Percentiles rank a stretch among this genome's conserved stretches.
phyloP scores from a whole-genome alignment of 2,888 invertebrate species.

The Xylota segnis region DNA sequence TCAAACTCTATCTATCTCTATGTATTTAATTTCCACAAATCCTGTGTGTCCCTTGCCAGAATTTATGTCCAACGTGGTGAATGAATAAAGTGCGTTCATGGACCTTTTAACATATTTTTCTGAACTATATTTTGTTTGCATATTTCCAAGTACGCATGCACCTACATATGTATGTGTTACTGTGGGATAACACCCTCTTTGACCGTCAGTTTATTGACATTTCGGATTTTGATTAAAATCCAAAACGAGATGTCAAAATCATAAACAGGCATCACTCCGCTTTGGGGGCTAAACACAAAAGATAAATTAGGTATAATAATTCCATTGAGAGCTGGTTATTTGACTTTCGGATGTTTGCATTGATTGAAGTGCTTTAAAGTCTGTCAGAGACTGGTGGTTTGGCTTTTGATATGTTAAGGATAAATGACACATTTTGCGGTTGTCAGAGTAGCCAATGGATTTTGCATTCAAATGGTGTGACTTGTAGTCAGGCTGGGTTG shows the following conservation, averaged over 20 bases:
- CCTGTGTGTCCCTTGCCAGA: not conserved
- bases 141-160: too few relatives aligned
- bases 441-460: not conserved
- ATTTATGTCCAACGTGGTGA: not conserved
- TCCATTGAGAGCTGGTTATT: not conserved
- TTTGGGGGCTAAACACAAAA: not conserved
- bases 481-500: not conserved
- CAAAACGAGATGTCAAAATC: conserved; percentile 19
- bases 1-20: too few relatives aligned
- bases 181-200: not conserved
- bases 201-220: conserved; percentile 11
- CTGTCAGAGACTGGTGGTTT: not conserved
- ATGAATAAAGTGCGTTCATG: not conserved
- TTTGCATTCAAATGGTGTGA: not conserved
- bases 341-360: not conserved
- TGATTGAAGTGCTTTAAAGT: not conserved
- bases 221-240: conserved; percentile 22
- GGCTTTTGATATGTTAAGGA: not conserved
- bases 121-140: not conserved
- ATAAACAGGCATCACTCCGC: conserved; percentile 12
- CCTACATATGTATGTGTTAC: not conserved
- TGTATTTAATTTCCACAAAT: not conserved
- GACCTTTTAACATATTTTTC: conserved; percentile 1
- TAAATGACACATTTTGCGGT: not conserved
- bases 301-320: conserved; percentile 6